phyloP scores from a whole-genome alignment of 2,888 invertebrate species.

The Drosophila longiperda region DNA sequence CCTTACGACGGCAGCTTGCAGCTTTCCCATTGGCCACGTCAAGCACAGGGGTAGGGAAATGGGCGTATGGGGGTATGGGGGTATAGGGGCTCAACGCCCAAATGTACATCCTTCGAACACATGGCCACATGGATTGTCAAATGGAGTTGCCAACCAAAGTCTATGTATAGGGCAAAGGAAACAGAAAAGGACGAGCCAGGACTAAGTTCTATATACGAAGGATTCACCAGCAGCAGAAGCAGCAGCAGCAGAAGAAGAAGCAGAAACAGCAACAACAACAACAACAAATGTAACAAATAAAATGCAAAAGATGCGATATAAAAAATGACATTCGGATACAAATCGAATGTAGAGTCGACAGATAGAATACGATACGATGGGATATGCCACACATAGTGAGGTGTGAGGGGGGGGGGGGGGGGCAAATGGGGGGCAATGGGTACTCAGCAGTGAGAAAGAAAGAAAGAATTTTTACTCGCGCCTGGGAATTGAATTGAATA shows the following conservation, averaged over 20 bases:
- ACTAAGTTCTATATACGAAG: conserved; percentile 34
- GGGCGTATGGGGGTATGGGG: not conserved
- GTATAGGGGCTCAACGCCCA: conserved; percentile 39
- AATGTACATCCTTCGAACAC: conserved; percentile 70
- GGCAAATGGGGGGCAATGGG: not conserved
- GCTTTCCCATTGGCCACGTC: conserved; percentile 71
- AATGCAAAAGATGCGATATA: conserved; percentile 78
- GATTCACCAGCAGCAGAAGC: conserved; percentile 32
- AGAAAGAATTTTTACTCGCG: conserved; percentile 33
- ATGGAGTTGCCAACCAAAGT: conserved; percentile 55
- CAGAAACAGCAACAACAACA: conserved; percentile 31
- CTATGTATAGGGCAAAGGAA: conserved; percentile 30
- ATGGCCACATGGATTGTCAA: conserved; percentile 75
- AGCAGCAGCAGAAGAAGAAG: conserved; percentile 15
- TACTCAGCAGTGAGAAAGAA: not conserved
- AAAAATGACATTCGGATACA: conserved; percentile 82
- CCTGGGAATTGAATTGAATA: conserved; percentile 75
- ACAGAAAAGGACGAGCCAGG: conserved; percentile 30
- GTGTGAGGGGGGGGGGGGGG: not conserved
- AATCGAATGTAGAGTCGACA: conserved; percentile 69
- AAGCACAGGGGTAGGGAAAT: not conserved
- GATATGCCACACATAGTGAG: conserved; percentile 1
- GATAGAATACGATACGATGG: conserved; percentile 30
- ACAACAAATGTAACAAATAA: conserved; percentile 80
- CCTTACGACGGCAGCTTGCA: conserved; percentile 67